These are phyloP conservation scores for Acromyrmex echinatior DNA, from an alignment of 1,140 invertebrate species.

Conservation along the genomic window DNA sequence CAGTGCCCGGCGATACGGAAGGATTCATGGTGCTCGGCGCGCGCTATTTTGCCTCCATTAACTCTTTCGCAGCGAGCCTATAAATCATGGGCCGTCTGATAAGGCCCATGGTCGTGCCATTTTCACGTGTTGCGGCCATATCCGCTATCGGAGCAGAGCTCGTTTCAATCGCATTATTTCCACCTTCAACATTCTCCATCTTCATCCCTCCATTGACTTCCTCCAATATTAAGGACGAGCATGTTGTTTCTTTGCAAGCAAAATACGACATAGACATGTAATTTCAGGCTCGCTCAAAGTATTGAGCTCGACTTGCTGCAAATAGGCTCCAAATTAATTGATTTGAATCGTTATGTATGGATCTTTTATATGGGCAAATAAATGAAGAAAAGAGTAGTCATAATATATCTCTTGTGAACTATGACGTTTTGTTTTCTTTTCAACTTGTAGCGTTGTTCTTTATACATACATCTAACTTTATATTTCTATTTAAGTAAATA, in stretches of 20 bases:
- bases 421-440: not conserved
- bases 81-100: conserved; percentile 80
- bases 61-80: conserved; percentile 81
- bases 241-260: conserved; percentile 4
- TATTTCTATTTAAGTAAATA: not conserved
- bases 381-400: not conserved
- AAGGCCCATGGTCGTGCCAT: conserved; percentile 78
- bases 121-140: conserved; percentile 78
- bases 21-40: conserved; percentile 80
- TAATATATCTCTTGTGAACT: not conserved
- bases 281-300: not conserved
- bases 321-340: not conserved
- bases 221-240: not conserved
- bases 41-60: conserved; percentile 84
- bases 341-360: not conserved
- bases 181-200: conserved; percentile 47
- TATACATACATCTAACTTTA: no score
- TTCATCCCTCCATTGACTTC: not conserved
- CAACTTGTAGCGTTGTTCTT: not conserved
- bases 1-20: conserved; percentile 81
- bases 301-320: not conserved
- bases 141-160: conserved; percentile 54
- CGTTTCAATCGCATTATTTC: conserved; percentile 54
- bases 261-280: not conserved
- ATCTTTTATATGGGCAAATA: not conserved